Conservation (phyloP, 2,113 vertebrate species). For the Burhinus oedicnemus region DNA sequence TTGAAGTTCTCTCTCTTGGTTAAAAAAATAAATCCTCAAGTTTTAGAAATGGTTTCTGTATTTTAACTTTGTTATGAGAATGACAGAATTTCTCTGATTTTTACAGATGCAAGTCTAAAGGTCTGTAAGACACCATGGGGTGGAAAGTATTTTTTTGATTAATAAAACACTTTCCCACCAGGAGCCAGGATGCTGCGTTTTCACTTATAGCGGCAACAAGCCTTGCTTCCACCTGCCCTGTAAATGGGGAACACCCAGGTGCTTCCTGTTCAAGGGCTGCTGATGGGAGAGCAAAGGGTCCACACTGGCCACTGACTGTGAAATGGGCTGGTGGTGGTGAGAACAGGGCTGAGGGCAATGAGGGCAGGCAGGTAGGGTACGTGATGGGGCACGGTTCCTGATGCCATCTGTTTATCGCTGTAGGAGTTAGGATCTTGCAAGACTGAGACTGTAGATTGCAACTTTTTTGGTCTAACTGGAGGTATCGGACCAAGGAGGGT, state of each 20-base stretch:
- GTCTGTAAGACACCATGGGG: constrained; percentile 11
- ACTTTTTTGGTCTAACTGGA: not conserved
- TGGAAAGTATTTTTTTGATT: constrained; percentile 40
- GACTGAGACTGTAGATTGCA: not conserved
- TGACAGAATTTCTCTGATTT: not conserved
- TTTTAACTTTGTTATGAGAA: constrained; percentile 17
- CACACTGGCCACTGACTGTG: fast-evolving
- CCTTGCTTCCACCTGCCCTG: constrained; percentile 12
- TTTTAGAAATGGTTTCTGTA: not conserved
- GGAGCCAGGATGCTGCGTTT: constrained; percentile 55
- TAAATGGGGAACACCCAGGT: constrained; percentile 48
- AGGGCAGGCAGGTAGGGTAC: not conserved
- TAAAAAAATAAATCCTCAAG: not conserved
- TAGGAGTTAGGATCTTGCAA: not conserved
- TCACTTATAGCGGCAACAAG: constrained; percentile 7
- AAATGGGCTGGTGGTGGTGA: not conserved
- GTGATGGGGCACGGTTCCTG: not conserved
- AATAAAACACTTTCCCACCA: constrained; percentile 38
- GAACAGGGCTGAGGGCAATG: not conserved
- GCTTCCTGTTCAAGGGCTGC: constrained; percentile 33
- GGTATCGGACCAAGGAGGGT: not conserved
- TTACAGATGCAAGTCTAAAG: constrained; percentile 43
- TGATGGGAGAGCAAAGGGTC: not conserved
- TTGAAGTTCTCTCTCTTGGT: not conserved
- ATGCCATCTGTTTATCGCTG: fast-evolving